Base-by-base conservation (phyloP, 2,797 vertebrate species). In the Paedocypris micromegethes region DNA sequence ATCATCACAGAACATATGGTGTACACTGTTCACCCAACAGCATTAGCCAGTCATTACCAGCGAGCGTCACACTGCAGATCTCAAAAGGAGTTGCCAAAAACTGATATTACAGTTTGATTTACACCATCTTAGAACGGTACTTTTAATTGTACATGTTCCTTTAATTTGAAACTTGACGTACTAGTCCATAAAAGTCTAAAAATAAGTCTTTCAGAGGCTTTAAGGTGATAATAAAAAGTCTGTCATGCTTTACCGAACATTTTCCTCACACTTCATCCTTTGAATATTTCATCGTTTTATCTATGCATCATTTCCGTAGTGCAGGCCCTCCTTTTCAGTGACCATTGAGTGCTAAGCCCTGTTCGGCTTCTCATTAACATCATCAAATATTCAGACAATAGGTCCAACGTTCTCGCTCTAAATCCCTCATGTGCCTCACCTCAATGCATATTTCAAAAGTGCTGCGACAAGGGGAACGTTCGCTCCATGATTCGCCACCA, bases 371-470 rank as follows among this genome's bases (percentile, higher is more conserved):
- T 88, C 77, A 84, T 86, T 85, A 87, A 78, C 60, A 73, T 68
- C 81, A 87, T 88, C 79, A 87, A 87, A 87, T 86, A 90, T 90
- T 87, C 85, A 87, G 72, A 84, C 81, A 86, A 85, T 81, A 80
- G 72, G 74, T 79, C 79, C 44, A 62, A 63, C 78, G 53, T 79
- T 46, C 49, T 73, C 72, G 70, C 82, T 85, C 72, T 72, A 75
- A 71, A 78, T 82, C 76, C 76, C 73, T 78, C 75, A 77, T 44
- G 52, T 70, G 68, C 6, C 53, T 48, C 54, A 79, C 75, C 70
- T 72, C 70, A 79, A 83, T 86, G 77, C 83, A 88, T 89, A 84
- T 88, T 89, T 88, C 81, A 89, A 56, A 70, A 79, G 72, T 72
- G 76, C 83, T 81, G 82, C 83, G 81, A 80, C 73, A 72, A 64